Evolutionary conservation across 1,140 invertebrate species (phyloP).

Genomic region (Apis florea): DNA sequence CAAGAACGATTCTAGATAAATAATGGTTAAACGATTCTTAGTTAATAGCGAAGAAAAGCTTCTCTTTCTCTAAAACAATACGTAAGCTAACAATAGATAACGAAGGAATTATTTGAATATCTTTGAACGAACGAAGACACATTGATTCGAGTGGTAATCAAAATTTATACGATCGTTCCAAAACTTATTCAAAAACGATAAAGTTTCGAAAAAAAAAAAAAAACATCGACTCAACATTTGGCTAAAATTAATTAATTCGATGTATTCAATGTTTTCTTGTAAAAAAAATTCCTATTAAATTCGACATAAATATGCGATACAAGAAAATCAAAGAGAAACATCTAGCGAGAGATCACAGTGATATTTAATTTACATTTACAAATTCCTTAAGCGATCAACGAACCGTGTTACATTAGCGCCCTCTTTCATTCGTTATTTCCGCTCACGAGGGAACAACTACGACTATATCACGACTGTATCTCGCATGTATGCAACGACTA

Average conservation of each 20-base stretch:
- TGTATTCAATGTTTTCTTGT: no score
- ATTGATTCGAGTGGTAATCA: not conserved
- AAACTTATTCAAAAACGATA: no score
- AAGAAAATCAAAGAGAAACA: no score
- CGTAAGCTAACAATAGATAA: not conserved
- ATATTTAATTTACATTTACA: not conserved
- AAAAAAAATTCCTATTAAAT: no score
- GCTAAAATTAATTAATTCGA: no score
- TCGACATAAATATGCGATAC: no score
- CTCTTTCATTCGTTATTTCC: not conserved
- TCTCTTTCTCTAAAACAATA: not conserved
- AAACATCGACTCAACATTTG: no score
- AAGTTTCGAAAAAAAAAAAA: no score
- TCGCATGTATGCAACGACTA: not conserved
- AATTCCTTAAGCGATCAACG: not conserved
- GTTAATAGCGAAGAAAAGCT: not conserved
- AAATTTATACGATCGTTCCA: no score
- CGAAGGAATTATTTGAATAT: no score
- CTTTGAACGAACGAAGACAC: not conserved
- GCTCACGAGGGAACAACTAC: not conserved
- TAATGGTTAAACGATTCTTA: not conserved
- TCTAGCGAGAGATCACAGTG: not conserved
- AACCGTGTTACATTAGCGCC: not conserved
- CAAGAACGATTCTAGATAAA: not conserved
- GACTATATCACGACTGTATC: not conserved